A percentile compares a stretch with the other conserved stretches of the same genome.
Evolutionary conservation across 2,888 invertebrate species (phyloP).

Genomic region (Lathronympha strigana): DNA sequence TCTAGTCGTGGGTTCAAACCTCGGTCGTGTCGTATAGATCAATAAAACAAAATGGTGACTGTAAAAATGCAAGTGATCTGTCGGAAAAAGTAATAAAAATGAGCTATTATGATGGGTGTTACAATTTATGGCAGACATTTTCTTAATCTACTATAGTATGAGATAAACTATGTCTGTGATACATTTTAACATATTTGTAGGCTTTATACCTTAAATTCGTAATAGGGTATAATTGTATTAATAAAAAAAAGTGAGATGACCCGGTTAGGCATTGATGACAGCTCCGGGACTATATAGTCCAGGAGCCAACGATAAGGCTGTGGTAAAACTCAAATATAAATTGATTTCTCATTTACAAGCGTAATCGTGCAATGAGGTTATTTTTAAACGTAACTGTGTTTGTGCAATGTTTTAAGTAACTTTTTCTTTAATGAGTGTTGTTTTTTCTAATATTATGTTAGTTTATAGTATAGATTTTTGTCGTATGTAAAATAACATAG

Average conservation of each 20-base stretch:
- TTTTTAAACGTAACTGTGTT: slow-evolving; percentile 37
- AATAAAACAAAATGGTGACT: too few species aligned
- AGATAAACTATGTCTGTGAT: background rate
- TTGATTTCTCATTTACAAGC: slow-evolving; percentile 44
- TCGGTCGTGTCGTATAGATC: too few species aligned
- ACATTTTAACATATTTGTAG: slow-evolving; percentile 7
- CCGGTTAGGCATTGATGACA: slow-evolving; percentile 28
- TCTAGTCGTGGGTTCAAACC: too few species aligned
- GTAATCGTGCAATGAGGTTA: slow-evolving; percentile 36
- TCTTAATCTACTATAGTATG: background rate
- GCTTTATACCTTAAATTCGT: background rate
- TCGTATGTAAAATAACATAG: slow-evolving; percentile 29
- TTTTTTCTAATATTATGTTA: slow-evolving; percentile 43
- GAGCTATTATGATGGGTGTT: background rate
- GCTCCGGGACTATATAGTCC: slow-evolving; percentile 29
- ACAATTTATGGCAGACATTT: background rate
- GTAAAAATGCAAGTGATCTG: background rate
- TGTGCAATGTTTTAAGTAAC: slow-evolving; percentile 45
- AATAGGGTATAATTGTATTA: slow-evolving; percentile 10
- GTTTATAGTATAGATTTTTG: slow-evolving; percentile 37
- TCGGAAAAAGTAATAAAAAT: background rate
- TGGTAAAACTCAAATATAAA: slow-evolving; percentile 45
- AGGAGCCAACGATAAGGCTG: slow-evolving; percentile 47
- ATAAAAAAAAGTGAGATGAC: slow-evolving; percentile 12
- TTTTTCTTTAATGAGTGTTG: slow-evolving; percentile 42